phyloP scores from a whole-genome alignment of 2,888 invertebrate genomes.

The Leucophora obtusa region DNA sequence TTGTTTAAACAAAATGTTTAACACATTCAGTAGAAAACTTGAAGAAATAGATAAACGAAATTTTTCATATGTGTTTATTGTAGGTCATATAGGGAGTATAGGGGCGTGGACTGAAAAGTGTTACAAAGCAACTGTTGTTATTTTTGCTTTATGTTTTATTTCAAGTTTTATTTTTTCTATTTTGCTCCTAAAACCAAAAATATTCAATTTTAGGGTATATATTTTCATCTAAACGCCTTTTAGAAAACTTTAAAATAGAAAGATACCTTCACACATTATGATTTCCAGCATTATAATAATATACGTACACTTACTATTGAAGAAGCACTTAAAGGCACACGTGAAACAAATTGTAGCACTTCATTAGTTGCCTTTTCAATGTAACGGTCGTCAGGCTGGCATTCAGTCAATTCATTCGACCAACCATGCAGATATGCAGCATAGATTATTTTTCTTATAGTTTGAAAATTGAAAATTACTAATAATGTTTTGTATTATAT shows the following conservation, averaged over 20 bases:
- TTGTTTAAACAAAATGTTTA: slow-evolving; percentile 59
- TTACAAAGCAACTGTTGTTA: slow-evolving; percentile 60
- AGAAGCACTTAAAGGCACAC: slow-evolving; percentile 61
- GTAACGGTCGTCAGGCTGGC: slow-evolving; percentile 35
- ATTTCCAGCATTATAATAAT: neutral
- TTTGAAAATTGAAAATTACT: slow-evolving; percentile 49
- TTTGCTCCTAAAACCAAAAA: slow-evolving; percentile 40
- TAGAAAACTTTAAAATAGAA: slow-evolving; percentile 18
- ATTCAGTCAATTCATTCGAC: neutral
- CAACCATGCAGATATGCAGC: slow-evolving; percentile 3
- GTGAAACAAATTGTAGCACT: slow-evolving; percentile 61
- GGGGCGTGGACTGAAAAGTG: slow-evolving; percentile 57
- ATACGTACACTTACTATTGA: neutral
- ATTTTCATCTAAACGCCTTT: slow-evolving; percentile 17
- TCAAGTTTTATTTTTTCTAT: too few species aligned
- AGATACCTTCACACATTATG: slow-evolving; percentile 11
- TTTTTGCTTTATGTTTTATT: too few species aligned
- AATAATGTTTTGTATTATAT: slow-evolving; percentile 36
- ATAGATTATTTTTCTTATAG: slow-evolving; percentile 29
- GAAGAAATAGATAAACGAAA: slow-evolving; percentile 5
- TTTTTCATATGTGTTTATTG: slow-evolving; percentile 50
- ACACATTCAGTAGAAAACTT: slow-evolving; percentile 38
- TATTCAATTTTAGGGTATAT: too few species aligned
- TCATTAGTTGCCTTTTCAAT: slow-evolving; percentile 52
- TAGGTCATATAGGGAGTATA: slow-evolving; percentile 62